phyloP scores from a whole-genome alignment of 1,140 invertebrate genomes.

The Eriocheir sinensis region DNA sequence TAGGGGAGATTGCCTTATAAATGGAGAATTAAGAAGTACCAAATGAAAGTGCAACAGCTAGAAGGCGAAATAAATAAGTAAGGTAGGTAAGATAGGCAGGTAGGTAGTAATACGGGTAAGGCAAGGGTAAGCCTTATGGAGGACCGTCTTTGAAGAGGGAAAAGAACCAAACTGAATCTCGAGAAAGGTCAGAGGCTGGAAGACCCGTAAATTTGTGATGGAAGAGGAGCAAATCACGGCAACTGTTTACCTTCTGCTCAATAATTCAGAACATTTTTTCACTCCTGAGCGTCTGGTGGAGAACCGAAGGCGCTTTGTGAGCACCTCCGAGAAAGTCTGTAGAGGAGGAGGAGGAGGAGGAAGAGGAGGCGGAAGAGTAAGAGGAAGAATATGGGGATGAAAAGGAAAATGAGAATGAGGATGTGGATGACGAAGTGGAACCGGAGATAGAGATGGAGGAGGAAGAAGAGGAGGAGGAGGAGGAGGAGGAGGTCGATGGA shows the following conservation, averaged over 20 bases:
- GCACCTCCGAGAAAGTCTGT: no score
- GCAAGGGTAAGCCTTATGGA: no score
- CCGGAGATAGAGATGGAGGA: not conserved
- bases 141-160: no score
- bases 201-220: not conserved
- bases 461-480: not conserved
- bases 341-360: not conserved
- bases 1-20: no score
- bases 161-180: no score
- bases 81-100: no score
- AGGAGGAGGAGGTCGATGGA: not conserved
- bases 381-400: not conserved
- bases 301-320: not conserved
- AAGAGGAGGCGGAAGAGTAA: not conserved
- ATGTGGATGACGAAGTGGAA: not conserved
- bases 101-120: no score
- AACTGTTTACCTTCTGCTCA: not conserved
- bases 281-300: no score
- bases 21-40: no score
- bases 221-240: not conserved
- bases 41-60: no score
- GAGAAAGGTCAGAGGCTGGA: not conserved
- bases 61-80: no score
- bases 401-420: not conserved
- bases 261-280: not conserved